Conservation (phyloP, 2,797 vertebrate genomes). For the Acipenser oxyrinchus region DNA sequence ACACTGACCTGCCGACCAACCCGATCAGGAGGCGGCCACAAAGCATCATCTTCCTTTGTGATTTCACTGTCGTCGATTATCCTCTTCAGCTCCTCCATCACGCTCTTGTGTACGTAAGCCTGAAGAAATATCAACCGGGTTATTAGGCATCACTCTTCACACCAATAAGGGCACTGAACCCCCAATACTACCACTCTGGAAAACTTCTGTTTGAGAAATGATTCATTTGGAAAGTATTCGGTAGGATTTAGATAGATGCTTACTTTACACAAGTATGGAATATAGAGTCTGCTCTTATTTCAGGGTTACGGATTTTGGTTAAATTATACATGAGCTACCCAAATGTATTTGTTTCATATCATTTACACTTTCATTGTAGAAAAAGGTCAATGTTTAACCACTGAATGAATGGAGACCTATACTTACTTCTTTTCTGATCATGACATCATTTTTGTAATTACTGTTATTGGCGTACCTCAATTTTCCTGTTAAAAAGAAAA, state of each 20-base stretch:
- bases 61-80: constrained; percentile 98
- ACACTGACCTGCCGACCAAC: constrained; percentile 86
- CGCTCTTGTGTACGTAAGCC: constrained; percentile 97
- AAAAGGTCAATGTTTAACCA: too few relatives aligned
- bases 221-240: neutral
- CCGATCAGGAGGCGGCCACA: constrained; percentile 94
- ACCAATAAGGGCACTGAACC: neutral
- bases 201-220: neutral
- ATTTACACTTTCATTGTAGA: too few relatives aligned
- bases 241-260: too few relatives aligned
- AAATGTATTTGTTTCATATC: too few relatives aligned
- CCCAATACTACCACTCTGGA: neutral
- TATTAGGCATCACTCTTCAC: too few relatives aligned
- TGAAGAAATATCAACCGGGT: constrained; percentile 29
- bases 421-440: constrained; percentile 96
- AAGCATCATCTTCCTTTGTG: constrained; percentile 95
- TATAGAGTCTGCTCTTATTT: too few relatives aligned
- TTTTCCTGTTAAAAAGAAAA: constrained; percentile 63
- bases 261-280: too few relatives aligned
- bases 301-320: too few relatives aligned
- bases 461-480: constrained; percentile 97
- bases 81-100: constrained; percentile 96
- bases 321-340: too few relatives aligned
- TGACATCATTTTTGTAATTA: constrained; percentile 98
- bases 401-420: too few relatives aligned